Percentiles rank a stretch among this genome's conserved stretches.
Evolutionary conservation across 2,113 vertebrate genomes (phyloP).

Genomic region (Vulpes vulpes): DNA sequence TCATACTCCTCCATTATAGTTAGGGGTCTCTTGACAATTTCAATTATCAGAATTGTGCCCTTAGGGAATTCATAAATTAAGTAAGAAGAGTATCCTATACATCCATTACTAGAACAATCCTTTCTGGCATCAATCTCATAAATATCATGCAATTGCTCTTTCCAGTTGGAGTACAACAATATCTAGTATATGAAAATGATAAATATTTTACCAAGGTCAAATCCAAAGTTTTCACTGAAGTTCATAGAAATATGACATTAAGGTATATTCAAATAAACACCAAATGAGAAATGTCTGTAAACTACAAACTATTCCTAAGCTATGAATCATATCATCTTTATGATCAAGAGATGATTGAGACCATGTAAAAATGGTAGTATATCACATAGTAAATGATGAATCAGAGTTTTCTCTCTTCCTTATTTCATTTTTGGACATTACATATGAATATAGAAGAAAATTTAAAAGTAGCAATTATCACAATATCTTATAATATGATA

Average conservation of each 20-base stretch:
- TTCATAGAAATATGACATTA: background rate
- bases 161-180: background rate
- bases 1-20: slow-evolving; percentile 10
- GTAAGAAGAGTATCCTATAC: background rate
- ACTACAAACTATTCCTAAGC: background rate
- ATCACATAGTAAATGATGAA: background rate
- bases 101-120: slow-evolving; percentile 3
- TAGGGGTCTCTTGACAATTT: slow-evolving; percentile 26
- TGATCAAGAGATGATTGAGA: background rate
- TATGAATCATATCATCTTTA: background rate
- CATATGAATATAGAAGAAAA: background rate
- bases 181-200: slow-evolving; percentile 12
- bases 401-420: background rate
- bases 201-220: background rate
- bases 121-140: background rate
- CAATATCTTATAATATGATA: background rate
- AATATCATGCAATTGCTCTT: slow-evolving; percentile 2
- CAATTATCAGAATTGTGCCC: slow-evolving; percentile 49
- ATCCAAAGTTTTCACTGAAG: slow-evolving; percentile 14
- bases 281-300: background rate
- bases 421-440: background rate
- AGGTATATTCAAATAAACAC: slow-evolving; percentile 11
- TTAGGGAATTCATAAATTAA: slow-evolving; percentile 54
- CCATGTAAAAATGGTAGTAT: background rate
- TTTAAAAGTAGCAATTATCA: background rate